phyloP scores from a whole-genome alignment of 92 coral and sea anemone genomes.

The Zoanthus sociatus region DNA sequence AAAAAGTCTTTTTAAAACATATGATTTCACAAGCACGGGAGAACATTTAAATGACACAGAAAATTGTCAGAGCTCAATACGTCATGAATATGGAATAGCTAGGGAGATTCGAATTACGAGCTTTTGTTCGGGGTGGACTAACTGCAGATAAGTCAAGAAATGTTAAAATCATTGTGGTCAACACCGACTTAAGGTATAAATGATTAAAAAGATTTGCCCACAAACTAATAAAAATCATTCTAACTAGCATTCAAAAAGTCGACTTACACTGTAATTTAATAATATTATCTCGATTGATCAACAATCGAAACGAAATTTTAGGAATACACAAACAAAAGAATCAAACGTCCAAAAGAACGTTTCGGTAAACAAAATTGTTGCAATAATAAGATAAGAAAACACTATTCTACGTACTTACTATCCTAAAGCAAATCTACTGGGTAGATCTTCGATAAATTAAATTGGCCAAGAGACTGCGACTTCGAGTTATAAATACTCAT shows the following conservation, averaged over 20 bases:
- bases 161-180: conserved; percentile 32
- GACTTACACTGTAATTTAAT: neutral
- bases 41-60: too few relatives aligned
- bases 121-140: neutral
- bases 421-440: neutral
- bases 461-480: neutral
- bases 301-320: neutral
- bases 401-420: conserved; percentile 13
- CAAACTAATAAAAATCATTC: neutral
- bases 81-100: neutral
- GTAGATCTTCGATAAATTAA: neutral
- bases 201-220: conserved; percentile 1
- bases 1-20: too few relatives aligned
- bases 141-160: conserved; percentile 2
- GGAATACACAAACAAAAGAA: neutral
- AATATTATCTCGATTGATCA: neutral
- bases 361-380: neutral
- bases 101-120: neutral
- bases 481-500: neutral
- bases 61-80: neutral
- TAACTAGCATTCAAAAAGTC: neutral
- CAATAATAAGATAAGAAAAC: neutral
- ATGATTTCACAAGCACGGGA: too few relatives aligned
- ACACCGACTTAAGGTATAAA: conserved; percentile 20
- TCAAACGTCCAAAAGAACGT: neutral